Conservation (phyloP, 1,140 invertebrate genomes). For the Trichonephila clavipes region DNA sequence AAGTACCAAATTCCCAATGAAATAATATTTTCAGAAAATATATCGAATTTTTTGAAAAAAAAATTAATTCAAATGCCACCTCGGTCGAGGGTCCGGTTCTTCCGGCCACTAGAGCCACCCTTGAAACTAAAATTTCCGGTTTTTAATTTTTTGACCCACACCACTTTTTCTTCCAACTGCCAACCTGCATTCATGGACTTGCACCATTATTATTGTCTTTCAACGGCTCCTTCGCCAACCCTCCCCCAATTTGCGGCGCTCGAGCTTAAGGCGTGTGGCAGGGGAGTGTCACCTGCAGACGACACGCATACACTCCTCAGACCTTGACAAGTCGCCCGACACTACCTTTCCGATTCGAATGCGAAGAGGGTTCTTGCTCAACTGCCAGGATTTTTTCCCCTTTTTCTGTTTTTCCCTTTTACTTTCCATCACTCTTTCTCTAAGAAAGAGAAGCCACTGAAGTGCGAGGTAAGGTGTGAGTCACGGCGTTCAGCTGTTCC, state of each 20-base stretch:
- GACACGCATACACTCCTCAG: no score
- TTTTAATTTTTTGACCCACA: not conserved
- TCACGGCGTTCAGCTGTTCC: not conserved
- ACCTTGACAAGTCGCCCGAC: slow-evolving; percentile 1
- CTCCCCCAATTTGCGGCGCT: not conserved
- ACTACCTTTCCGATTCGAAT: slow-evolving; percentile 12
- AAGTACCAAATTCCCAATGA: no score
- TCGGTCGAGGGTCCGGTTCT: no score
- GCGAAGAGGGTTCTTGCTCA: not conserved
- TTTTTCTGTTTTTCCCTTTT: not conserved
- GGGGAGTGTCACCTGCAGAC: not conserved
- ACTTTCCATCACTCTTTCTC: no score
- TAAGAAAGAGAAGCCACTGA: not conserved
- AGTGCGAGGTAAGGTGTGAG: not conserved
- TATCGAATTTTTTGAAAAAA: no score
- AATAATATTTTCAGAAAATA: no score
- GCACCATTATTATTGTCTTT: not conserved
- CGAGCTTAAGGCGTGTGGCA: not conserved
- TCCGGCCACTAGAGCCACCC: no score
- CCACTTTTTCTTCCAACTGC: not conserved
- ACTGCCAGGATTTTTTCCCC: not conserved
- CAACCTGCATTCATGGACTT: not conserved
- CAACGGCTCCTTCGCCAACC: not conserved
- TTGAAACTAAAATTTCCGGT: no score
- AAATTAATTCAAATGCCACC: no score